A percentile compares a stretch with the other conserved stretches of the same genome.
Evolutionary conservation across 2,888 invertebrate genomes (phyloP).

Genomic region (Leptinotarsa tumamoca): DNA sequence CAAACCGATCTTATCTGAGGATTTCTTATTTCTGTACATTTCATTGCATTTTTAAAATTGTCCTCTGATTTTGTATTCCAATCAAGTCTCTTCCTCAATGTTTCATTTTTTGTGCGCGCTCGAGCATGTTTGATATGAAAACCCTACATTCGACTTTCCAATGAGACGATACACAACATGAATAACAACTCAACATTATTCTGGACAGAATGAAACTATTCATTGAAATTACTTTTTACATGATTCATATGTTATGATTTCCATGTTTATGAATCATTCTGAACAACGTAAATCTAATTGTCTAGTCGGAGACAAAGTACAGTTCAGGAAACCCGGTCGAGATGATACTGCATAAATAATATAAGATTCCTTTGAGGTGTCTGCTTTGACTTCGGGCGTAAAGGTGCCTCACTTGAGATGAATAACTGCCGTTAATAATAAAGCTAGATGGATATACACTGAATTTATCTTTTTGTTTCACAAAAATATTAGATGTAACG

Average conservation of each 20-base stretch:
- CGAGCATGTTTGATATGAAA: not conserved
- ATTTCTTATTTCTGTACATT: not conserved
- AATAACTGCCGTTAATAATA: conserved; percentile 7
- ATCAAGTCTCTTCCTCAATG: not conserved
- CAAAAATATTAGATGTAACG: too few species aligned
- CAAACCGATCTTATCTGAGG: not conserved
- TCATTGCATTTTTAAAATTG: not conserved
- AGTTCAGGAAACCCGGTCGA: conserved; percentile 2
- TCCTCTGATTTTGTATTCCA: not conserved
- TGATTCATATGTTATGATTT: conserved; percentile 22
- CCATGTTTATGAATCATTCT: conserved; percentile 27
- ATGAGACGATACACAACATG: not conserved
- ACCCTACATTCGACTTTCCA: not conserved
- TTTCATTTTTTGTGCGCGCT: not conserved
- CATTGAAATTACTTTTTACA: conserved; percentile 18
- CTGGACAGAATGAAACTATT: conserved; percentile 13
- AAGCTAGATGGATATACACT: not conserved
- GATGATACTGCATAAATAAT: conserved; percentile 21
- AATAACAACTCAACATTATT: conserved; percentile 19
- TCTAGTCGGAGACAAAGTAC: conserved; percentile 25
- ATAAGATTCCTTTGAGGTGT: conserved; percentile 21
- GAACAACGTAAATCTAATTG: conserved; percentile 33
- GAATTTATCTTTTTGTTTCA: not conserved
- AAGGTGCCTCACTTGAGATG: not conserved
- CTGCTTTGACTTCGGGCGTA: conserved; percentile 13